Base-by-base conservation (phyloP, 2,888 invertebrate genomes). In the Oscheius sp. region DNA sequence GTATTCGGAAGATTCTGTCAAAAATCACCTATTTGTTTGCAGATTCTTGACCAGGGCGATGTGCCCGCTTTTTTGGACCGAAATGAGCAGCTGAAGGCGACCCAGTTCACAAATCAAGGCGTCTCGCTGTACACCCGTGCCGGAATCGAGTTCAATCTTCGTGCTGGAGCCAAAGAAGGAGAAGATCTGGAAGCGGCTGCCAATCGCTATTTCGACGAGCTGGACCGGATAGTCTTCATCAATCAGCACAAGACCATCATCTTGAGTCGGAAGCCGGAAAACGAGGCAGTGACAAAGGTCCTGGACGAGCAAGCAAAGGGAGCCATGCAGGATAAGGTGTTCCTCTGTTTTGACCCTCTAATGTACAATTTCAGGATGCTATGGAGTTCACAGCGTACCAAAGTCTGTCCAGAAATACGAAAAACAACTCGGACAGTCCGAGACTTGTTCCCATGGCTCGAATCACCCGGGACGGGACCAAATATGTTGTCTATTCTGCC, bases 381-480 rank as follows among this genome's bases (percentile, higher is more conserved):
- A 65, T 82, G 29, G 76, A 80, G 29, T 76, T 82, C 53, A 65
- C 58, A 1, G 72, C 74, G 4, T 53, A 78, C 65, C 80, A 80
- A 57, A 78, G 73, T 13, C 70, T 82, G 42, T 76, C 79, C 4
- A 60, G 79, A 32, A 78, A 79, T 57, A 82, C 79, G 3, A 76
- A 75, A 13, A 75, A 79, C 37, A 79, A 82, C 65, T 65, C 74
- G 7, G 82, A 82, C 42, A 79, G 80, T 57, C 82, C 80, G 50
- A 82, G 80, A 48, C 47, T 80, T 58, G 82, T 82, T 35, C 82
- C 82, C 2, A 79, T 79, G 50, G 79, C 80, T 2, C 76, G 79
- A 59, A 76, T 82, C 11, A 82, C 76, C n/a, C 74, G 74, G 66
- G 81, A 82, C 57, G 79, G 76, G 21, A 79, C 80, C n/a, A 76